phyloP scores from a whole-genome alignment of 2,888 invertebrate genomes.

The Altica lythri region DNA sequence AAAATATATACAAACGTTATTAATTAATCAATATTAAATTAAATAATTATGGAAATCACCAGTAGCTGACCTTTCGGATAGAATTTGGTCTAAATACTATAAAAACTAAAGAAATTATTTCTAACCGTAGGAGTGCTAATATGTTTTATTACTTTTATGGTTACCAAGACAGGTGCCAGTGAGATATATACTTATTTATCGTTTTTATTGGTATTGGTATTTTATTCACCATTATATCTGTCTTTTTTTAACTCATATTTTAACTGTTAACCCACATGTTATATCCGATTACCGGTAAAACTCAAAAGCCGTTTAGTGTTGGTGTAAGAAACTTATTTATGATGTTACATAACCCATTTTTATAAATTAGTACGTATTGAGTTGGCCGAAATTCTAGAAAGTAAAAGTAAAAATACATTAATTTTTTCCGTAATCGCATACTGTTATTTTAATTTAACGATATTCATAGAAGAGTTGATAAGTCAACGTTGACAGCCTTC shows the following conservation, averaged over 20 bases:
- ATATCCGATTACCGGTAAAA: constrained; percentile 13
- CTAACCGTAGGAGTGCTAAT: constrained; percentile 10
- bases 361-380: not conserved
- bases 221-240: constrained; percentile 8
- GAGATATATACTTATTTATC: constrained; percentile 14
- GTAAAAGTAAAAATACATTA: not conserved
- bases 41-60: no score
- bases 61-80: constrained; percentile 3
- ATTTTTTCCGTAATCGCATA: no score
- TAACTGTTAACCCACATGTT: constrained; percentile 13
- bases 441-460: no score
- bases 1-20: no score
- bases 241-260: constrained; percentile 18
- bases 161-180: constrained; percentile 11
- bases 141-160: constrained; percentile 13
- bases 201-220: constrained; percentile 16
- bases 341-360: constrained; percentile 1
- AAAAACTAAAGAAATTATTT: constrained; percentile 2
- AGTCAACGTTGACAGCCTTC: no score
- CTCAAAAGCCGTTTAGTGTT: constrained; percentile 14
- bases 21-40: no score
- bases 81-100: constrained; percentile 5
- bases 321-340: constrained; percentile 8
- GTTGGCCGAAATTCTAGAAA: not conserved
- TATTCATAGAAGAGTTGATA: no score